Evolutionary conservation across 2,113 vertebrate genomes (phyloP), one percentile per base, ranked within the genome.

Genomic region (Aptenodytes forsteri): DNA sequence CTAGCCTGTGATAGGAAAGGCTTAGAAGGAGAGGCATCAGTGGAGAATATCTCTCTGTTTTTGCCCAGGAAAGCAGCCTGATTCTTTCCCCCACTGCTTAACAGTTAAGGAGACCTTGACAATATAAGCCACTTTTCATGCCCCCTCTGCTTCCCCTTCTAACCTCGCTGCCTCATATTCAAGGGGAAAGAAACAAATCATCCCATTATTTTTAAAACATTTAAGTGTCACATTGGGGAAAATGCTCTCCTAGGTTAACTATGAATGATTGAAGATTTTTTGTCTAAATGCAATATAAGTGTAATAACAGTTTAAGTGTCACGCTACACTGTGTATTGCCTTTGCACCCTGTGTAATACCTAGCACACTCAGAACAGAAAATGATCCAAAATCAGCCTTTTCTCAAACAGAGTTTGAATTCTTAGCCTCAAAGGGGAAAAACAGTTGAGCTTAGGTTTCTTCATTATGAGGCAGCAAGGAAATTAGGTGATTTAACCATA

Each of bases 21-120:
- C 97, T 98, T 98, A 98, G 97, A 95, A 98, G 97, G 97, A 98
- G 98, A 98, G 97, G 97, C 98, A 98, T 97, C 95, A 94, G 96
- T 94, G 92, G 90, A 94, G 91, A 94, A 96, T 97, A 85, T 93
- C 90, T 94, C 94, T 93, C 71, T 90, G 67, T 69, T 94, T 96
- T 96, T 18, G 0, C 59, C 92, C 71, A 95, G 96, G 96, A 98
- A 97, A 96, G 93, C 90, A 94, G 97, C 73, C 95, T 97, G 97
- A 97, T 97, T 98, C 97, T 94, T 96, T 95, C 87, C 89, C 93
- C 86, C 86, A 90, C 91, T 46, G 96, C 96, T 93, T 95, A 97
- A 94, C 80, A 38, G 93, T 92, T 97, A 96, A 97, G 96, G 94
- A 97, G 97, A 98, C 96, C 97, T 97, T 96, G 96, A 96, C 87